phyloP scores from a whole-genome alignment of 92 coral and sea anemone genomes.

The Galaxea fascicularis region DNA sequence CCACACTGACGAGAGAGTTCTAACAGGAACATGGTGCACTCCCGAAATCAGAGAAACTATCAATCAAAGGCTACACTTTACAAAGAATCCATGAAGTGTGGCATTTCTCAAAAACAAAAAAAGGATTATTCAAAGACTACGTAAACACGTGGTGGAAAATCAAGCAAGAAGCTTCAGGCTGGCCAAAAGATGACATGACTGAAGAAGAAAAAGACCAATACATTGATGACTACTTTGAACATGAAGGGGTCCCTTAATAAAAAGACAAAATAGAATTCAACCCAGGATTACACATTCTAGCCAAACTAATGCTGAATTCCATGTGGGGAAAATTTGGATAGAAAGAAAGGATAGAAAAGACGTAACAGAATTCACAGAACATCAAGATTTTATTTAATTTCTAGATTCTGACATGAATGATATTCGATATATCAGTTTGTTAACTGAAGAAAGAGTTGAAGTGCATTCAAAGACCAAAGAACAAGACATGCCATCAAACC shows the following conservation, averaged over 20 bases:
- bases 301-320: conserved; percentile 25
- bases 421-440: background rate
- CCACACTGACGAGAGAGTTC: background rate
- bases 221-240: background rate
- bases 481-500: background rate
- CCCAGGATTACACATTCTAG: conserved; percentile 19
- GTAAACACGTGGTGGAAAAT: conserved; percentile 13
- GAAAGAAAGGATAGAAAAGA: conserved; percentile 10
- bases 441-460: background rate
- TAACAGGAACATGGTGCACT: background rate
- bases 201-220: background rate
- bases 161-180: conserved; percentile 28
- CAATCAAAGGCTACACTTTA: conserved; percentile 1
- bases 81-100: conserved; percentile 1
- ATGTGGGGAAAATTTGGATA: conserved; percentile 43
- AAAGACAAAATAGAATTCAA: background rate
- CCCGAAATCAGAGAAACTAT: conserved; percentile 1
- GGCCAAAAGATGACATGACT: background rate
- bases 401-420: background rate
- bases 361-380: conserved; percentile 4
- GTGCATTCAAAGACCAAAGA: background rate
- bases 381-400: background rate
- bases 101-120: background rate
- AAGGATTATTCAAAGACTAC: conserved; percentile 6
- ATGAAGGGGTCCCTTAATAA: background rate